Percentiles rank a stretch among this genome's conserved stretches.
phyloP scores from a whole-genome alignment of 2,888 invertebrate genomes.

The Cephus sareptanus region DNA sequence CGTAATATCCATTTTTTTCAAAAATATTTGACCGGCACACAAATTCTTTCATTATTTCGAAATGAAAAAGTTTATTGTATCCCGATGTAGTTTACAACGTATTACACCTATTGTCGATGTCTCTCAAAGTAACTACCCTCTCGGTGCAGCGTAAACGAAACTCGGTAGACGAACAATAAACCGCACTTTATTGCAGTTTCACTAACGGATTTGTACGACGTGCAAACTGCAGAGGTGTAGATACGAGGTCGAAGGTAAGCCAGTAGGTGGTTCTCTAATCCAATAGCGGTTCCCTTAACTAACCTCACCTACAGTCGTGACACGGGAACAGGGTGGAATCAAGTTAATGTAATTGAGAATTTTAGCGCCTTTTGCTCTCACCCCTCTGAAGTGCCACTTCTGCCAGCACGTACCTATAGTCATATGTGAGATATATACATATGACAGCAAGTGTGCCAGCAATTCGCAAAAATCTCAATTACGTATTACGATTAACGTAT shows the following conservation, averaged over 20 bases:
- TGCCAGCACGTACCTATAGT: neutral
- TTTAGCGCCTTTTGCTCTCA: slow-evolving; percentile 51
- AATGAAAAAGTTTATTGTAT: neutral
- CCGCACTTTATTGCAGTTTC: slow-evolving; percentile 53
- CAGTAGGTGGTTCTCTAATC: slow-evolving; percentile 33
- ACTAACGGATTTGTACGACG: slow-evolving; percentile 59
- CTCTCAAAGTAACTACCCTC: neutral
- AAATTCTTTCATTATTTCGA: neutral
- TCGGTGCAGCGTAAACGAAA: slow-evolving; percentile 8
- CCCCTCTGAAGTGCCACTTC: slow-evolving; percentile 15
- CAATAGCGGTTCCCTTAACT: slow-evolving; percentile 56
- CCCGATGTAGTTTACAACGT: neutral
- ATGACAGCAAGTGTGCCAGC: neutral
- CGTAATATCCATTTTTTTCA: neutral
- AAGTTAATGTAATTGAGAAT: slow-evolving; percentile 60
- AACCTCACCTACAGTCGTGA: slow-evolving; percentile 50
- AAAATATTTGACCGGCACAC: neutral
- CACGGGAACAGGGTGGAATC: slow-evolving; percentile 51
- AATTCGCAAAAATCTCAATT: neutral
- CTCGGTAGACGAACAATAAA: slow-evolving; percentile 50
- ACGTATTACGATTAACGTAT: neutral
- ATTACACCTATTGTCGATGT: neutral
- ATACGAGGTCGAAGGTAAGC: slow-evolving; percentile 49
- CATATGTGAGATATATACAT: neutral
- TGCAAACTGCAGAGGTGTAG: slow-evolving; percentile 55